Base-by-base conservation (phyloP, 2,113 vertebrate species). In the Colossoma macropomum region DNA sequence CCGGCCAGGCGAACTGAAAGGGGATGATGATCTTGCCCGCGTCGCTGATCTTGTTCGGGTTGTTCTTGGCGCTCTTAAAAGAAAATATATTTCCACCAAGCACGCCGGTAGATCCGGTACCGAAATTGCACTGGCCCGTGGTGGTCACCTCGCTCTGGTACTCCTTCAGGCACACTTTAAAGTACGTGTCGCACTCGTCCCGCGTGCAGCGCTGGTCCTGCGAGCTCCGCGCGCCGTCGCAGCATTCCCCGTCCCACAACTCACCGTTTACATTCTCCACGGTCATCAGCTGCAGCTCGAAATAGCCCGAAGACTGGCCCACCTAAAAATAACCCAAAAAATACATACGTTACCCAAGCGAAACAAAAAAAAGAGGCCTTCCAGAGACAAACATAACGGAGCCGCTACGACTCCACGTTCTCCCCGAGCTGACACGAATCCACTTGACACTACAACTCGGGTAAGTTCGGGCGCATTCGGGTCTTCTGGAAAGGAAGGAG, bases 181-280 rank as follows among this genome's bases (percentile, higher is more conserved):
- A 95, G 90, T 97, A 99, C 86, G 97, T 99, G 92, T 99, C 98
- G 92, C 97, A 99, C 95, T 98, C 96, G 93, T 99, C 97, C 89
- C 90, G 95, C 69, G 90, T 92, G 91, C 97, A 99, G 91, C 92
- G 92, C 92, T 85, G 94, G 89, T 96, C 95, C 93, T 90, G 89
- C 89, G 95, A 90, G 92, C 92, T 92, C 89, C 95, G 92, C 86
- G 88, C 78, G 89, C 97, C 97, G 89, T 99, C 98, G 90, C 97
- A 99, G 93, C 98, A 98, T 90, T 96, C 95, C 89, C 97, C 96
- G 91, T 94, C 96, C 91, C 94, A 94, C 94, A 97, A 85, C 94
- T 99, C 96, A 70, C 98, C 98, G 93, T 98, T 97, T 73, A 93
- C 93, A 91, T 99, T 99, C 94, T 96, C 94, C 92, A 99, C 95